These are phyloP conservation scores for Zoanthus solanderi DNA, from an alignment of 92 coral and sea anemone genomes.

Conservation along the genomic window DNA sequence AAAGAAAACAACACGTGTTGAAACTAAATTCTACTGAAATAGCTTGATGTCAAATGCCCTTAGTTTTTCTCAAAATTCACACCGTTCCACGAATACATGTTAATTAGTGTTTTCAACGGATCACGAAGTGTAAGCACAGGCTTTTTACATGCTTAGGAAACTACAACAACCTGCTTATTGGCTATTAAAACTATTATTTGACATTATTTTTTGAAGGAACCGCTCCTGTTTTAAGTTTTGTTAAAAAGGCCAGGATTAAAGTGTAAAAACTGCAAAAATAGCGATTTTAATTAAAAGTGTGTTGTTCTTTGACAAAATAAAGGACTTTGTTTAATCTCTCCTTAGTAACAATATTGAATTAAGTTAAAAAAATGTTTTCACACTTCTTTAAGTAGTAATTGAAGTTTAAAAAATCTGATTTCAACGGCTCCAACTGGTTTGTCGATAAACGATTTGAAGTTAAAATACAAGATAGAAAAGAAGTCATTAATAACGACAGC, in stretches of 20 bases:
- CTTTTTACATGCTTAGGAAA: constrained; percentile 26
- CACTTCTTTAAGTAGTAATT: background rate
- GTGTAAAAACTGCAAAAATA: background rate
- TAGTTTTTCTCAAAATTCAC: background rate
- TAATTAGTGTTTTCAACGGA: background rate
- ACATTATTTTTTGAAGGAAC: background rate
- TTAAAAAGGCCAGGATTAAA: background rate
- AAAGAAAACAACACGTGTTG: background rate
- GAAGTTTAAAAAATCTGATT: background rate
- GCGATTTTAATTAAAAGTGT: background rate
- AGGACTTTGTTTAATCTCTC: background rate
- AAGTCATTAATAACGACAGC: no score
- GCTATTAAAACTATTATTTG: background rate
- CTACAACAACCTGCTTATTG: constrained; percentile 32
- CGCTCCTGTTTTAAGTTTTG: background rate
- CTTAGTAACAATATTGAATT: background rate
- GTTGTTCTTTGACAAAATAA: background rate
- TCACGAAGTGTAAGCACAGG: background rate
- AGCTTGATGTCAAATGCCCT: background rate
- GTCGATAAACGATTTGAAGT: no score
- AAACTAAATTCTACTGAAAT: background rate
- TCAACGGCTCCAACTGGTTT: no score
- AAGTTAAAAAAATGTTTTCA: background rate
- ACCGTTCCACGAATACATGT: background rate
- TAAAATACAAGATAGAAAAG: no score